phyloP scores from a whole-genome alignment of 2,797 vertebrate species.

The Trachops cirrhosus region DNA sequence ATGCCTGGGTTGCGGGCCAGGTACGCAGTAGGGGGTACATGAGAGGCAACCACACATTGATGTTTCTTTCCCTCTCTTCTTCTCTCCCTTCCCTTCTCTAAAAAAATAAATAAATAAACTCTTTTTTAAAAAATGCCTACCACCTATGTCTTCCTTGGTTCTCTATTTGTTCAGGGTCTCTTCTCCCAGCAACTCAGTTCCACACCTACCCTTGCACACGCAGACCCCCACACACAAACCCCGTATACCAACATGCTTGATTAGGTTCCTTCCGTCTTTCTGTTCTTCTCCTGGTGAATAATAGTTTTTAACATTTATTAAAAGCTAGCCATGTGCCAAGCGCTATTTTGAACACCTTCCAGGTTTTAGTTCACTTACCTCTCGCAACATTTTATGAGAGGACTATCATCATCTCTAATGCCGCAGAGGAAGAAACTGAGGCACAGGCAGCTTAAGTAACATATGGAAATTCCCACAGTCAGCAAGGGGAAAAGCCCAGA shows the following conservation, averaged over 20 bases:
- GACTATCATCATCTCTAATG: background rate
- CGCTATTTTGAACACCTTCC: background rate
- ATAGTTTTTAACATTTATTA: background rate
- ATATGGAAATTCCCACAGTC: background rate
- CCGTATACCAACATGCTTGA: fast-evolving
- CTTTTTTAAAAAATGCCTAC: too few species aligned
- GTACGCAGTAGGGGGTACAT: too few species aligned
- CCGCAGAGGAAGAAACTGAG: conserved; percentile 1
- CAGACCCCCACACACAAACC: background rate
- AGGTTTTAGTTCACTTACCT: background rate
- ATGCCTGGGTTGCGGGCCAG: too few species aligned
- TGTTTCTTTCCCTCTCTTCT: too few species aligned
- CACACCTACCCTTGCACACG: background rate
- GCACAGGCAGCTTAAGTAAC: background rate
- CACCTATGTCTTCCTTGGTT: background rate
- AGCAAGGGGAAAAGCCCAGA: background rate
- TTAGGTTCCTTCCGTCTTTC: background rate
- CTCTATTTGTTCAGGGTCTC: background rate
- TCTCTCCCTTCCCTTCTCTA: too few species aligned
- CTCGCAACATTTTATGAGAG: background rate
- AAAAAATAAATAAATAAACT: too few species aligned
- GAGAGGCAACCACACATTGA: too few species aligned
- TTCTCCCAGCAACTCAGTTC: background rate
- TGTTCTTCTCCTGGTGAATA: background rate
- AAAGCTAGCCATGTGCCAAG: background rate